phyloP scores from a whole-genome alignment of 2,888 invertebrate genomes.

The Himalopsyche anomala region DNA sequence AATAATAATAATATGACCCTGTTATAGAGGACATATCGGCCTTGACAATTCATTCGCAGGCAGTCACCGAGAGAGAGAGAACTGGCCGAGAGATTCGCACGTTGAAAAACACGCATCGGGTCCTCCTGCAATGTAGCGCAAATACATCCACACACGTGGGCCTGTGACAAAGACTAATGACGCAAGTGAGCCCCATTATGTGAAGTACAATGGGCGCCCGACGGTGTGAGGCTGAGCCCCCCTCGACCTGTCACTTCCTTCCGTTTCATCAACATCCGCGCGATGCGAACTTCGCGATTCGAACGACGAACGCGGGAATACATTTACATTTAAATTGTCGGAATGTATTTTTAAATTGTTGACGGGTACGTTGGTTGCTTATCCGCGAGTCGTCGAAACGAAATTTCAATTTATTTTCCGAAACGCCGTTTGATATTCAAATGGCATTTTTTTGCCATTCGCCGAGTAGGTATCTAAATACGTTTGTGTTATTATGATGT shows the following conservation, averaged over 20 bases:
- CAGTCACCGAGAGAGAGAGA: constrained; percentile 8
- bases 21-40: constrained; percentile 46
- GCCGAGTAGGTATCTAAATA: background rate
- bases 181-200: constrained; percentile 63
- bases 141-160: constrained; percentile 47
- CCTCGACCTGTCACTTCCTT: constrained; percentile 45
- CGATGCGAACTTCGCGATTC: constrained; percentile 42
- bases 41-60: constrained; percentile 56
- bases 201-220: constrained; percentile 56
- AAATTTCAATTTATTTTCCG: constrained; percentile 39
- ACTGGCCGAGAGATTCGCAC: constrained; percentile 51
- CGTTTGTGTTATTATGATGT: constrained; percentile 2
- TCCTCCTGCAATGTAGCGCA: constrained; percentile 26
- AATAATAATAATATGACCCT: constrained; percentile 29
- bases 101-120: constrained; percentile 57
- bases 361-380: constrained; percentile 26
- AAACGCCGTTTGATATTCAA: constrained; percentile 42
- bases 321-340: constrained; percentile 43
- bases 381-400: constrained; percentile 37
- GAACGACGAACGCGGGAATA: constrained; percentile 34
- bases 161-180: constrained; percentile 64
- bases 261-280: constrained; percentile 45
- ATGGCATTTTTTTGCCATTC: constrained; percentile 31
- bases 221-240: constrained; percentile 26
- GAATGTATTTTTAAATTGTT: constrained; percentile 42